Conservation (phyloP, 2,113 vertebrate species). For the Sisor rabdophorus region DNA sequence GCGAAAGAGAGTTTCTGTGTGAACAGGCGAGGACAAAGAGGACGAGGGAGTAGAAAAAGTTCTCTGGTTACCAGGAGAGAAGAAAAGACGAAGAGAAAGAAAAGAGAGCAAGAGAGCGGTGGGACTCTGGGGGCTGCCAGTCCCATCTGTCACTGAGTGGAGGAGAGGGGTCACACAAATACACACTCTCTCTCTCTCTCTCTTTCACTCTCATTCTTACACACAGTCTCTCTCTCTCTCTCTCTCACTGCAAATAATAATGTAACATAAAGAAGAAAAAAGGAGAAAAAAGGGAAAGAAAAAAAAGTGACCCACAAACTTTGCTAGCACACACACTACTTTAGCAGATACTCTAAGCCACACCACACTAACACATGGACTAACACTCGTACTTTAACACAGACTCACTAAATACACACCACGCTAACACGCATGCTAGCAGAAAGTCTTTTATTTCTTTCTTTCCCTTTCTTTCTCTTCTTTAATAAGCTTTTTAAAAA, state of each 20-base stretch:
- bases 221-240: constrained; percentile 2
- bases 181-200: constrained; percentile 24
- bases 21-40: constrained; percentile 29
- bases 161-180: constrained; percentile 42
- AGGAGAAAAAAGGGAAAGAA: neutral
- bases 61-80: constrained; percentile 41
- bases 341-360: neutral
- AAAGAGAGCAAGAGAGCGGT: constrained; percentile 14
- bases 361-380: neutral
- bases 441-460: neutral
- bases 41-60: constrained; percentile 35
- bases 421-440: neutral
- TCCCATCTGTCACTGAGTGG: constrained; percentile 47
- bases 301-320: constrained; percentile 21
- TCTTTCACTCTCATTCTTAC: constrained; percentile 1
- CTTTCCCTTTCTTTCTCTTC: neutral
- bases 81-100: constrained; percentile 23
- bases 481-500: neutral
- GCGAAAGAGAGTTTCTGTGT: constrained; percentile 22
- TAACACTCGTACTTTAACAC: neutral
- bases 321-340: constrained; percentile 36
- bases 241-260: constrained; percentile 11
- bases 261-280: neutral
- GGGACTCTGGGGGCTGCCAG: constrained; percentile 44
- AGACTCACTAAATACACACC: neutral